These are phyloP conservation scores for Dermolepida albohirtum DNA, from an alignment of 2,888 invertebrate genomes.

Conservation along the genomic window DNA sequence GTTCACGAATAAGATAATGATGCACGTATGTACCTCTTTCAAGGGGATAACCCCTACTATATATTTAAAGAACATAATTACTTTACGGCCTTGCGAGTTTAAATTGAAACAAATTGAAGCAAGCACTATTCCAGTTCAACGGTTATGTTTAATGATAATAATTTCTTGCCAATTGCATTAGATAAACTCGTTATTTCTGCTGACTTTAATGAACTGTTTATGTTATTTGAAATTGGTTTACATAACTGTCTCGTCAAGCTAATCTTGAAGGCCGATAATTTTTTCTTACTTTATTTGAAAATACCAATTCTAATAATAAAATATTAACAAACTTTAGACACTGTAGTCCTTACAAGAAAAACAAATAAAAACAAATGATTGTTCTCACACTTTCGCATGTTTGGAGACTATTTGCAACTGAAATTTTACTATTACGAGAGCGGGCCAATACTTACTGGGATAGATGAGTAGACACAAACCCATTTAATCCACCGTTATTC, in stretches of 20 bases:
- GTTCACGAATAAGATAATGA: background rate
- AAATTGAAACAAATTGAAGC: slow-evolving; percentile 28
- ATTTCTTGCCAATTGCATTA: slow-evolving; percentile 13
- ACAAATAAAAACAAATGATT: too few relatives aligned
- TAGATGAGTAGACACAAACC: too few relatives aligned
- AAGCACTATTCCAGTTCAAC: slow-evolving; percentile 8
- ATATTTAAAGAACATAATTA: background rate
- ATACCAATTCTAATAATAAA: background rate
- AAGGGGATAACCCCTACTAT: too few relatives aligned
- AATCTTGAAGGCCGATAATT: slow-evolving; percentile 2
- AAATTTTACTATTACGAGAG: too few relatives aligned
- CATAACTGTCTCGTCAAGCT: slow-evolving; percentile 27
- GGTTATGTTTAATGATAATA: slow-evolving; percentile 24
- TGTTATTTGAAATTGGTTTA: slow-evolving; percentile 31
- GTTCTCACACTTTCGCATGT: too few relatives aligned
- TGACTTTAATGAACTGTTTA: slow-evolving; percentile 28
- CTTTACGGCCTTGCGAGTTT: slow-evolving; percentile 15
- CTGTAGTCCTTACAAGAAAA: too few relatives aligned
- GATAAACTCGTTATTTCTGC: background rate
- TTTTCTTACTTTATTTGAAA: background rate
- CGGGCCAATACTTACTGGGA: too few relatives aligned
- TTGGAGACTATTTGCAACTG: too few relatives aligned
- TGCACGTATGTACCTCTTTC: background rate
- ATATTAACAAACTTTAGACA: too few relatives aligned
- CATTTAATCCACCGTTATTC: too few relatives aligned